Base-by-base conservation (phyloP, 2,797 vertebrate genomes). In the Delichon dasypus region DNA sequence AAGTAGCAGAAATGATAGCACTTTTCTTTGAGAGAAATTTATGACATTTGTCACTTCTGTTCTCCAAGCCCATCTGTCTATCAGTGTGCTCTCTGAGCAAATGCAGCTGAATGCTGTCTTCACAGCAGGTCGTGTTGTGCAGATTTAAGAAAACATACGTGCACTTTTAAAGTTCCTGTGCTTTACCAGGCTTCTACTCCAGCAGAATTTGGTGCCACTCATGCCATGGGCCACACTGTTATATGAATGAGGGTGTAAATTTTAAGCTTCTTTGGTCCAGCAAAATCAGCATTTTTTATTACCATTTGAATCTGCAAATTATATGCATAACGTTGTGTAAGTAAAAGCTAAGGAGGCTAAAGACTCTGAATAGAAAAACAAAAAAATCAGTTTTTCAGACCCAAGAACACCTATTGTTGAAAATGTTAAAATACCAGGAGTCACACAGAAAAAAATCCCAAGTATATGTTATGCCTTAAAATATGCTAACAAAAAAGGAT, bases 41-140 rank as follows among this genome's bases (percentile, higher is more conserved):
- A 93, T 87, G 48, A 81, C 64, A 71, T 90, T 87, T 93, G 48
- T 82, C 77, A 93, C 88, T 96, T 87, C 64, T 70, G 53, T 73
- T 81, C 81, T 76, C 77, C 30, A 57, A 81, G 83, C 82, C 93
- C 91, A 93, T 94, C 93, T 92, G 87, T 87, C 75, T 93, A 62
- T 83, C 87, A 93, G 68, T 14, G 89, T 85, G 75, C 50, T 83
- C 81, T 22, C 85, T 36, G 42, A 85, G 89, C 72, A 89, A 79
- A 68, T 9, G 42, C 42, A 89, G 47, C 38, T 36, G 44, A 89
- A 42, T 64, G 61, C 65, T 57, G 75, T 74, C 80, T 72, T 84
- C 88, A 54, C 78, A 65, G 62, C 2, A 13, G 4, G 73, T n/a
- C 27, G 0, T 50, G 50, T 65, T 86, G 89, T 66, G 40, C 68